Evolutionary conservation across 2,797 vertebrate species (phyloP).

Genomic region (Eleutherodactylus coqui): DNA sequence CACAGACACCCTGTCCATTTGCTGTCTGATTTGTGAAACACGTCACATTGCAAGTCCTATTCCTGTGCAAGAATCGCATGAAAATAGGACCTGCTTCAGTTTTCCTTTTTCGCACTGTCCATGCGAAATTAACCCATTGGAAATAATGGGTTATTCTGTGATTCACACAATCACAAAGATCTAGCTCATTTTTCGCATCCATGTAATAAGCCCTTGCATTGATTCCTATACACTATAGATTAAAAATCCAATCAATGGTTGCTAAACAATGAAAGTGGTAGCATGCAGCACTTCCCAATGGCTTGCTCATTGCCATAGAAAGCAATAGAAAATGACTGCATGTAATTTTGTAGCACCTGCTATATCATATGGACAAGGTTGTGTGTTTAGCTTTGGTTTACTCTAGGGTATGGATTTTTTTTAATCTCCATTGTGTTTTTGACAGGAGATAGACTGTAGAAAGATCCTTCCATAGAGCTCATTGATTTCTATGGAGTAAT

Average conservation of each 20-base stretch:
- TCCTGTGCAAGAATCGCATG: too few relatives aligned
- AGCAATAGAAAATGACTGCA: background rate
- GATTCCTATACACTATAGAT: background rate
- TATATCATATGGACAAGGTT: background rate
- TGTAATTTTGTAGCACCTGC: background rate
- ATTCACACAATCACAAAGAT: too few relatives aligned
- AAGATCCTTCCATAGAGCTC: conserved; percentile 1
- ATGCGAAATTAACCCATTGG: too few relatives aligned
- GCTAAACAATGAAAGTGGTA: background rate
- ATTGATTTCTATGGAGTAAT: conserved; percentile 29
- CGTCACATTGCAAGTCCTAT: too few relatives aligned
- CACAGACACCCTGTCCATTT: too few relatives aligned
- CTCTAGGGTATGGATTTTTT: background rate
- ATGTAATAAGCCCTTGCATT: too few relatives aligned
- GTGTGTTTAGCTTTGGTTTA: background rate
- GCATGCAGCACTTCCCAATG: background rate
- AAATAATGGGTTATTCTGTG: too few relatives aligned
- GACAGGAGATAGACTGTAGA: conserved; percentile 12
- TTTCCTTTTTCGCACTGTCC: too few relatives aligned
- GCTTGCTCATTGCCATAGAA: background rate
- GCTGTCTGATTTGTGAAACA: too few relatives aligned
- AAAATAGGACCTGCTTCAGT: too few relatives aligned
- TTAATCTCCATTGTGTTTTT: conserved; percentile 4
- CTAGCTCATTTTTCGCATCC: too few relatives aligned
- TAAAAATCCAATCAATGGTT: background rate